Base-by-base conservation (phyloP, 1,140 invertebrate genomes). In the Aphis craccivora region DNA sequence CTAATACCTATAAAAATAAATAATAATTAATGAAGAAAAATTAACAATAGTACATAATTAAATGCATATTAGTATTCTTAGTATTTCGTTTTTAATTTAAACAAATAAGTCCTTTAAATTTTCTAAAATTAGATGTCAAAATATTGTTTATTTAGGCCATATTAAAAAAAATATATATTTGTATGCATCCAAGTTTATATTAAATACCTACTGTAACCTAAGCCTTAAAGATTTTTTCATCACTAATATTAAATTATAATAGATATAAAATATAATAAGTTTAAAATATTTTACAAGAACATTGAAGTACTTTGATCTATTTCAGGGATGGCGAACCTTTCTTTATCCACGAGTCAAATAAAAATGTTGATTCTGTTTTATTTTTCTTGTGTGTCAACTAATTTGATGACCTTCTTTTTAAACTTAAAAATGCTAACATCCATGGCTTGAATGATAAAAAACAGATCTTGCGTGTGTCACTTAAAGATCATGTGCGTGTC, bases 1-100 rank as follows among this genome's bases (percentile, higher is more conserved):
- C 94, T 40, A 94, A 43, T 55, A 67, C 91, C 93, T 94, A n/a
- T 76, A 37, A 88, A 55, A 93, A 93, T 48, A 93, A 76, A n/a
- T 60, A 60, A 60, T 7, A 22, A 90, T 84, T 84, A 40, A 94
- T 55, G 9, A 87, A 76, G 18, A 67, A 76, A 76, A 76, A 76
- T 76, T 40, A 48, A 84, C 25, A 90, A 53, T 45, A 45, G 30
- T 86, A 86, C 4, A 76, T 76, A 4, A 3, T 18, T n/a, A n/a
- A 18, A 76, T 67, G 30, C 14, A 67, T n/a, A 67, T 14, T 0
- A 5, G 14, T 76, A n/a, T 18, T 76, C 0, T 76, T 20, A 4
- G 60, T 76, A 35, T 76, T 76, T 76, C n/a, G 14, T 76, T 76
- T 76, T 18, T 18, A n/a, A 67, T n/a, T 67, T 67, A n/a, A 18